Conservation (phyloP, 2,797 vertebrate genomes). For the Buceros bicornis region DNA sequence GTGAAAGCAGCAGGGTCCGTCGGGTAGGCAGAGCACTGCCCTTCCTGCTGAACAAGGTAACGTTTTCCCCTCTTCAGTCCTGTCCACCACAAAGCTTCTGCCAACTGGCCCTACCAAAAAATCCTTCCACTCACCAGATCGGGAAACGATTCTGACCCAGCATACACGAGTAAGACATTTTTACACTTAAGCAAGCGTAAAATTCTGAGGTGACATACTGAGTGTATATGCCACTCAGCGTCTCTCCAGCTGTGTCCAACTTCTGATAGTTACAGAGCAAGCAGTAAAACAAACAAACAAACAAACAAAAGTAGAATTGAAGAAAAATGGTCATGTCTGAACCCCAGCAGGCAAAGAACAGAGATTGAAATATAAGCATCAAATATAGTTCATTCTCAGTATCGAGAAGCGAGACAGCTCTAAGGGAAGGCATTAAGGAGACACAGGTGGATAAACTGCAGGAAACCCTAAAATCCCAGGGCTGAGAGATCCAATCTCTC, state of each 20-base stretch:
- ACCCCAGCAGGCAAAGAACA: background rate
- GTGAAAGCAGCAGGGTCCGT: background rate
- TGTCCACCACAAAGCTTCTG: background rate
- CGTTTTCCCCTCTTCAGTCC: rapidly evolving
- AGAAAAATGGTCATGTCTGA: background rate
- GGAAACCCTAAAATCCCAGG: background rate
- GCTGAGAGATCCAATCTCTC: background rate
- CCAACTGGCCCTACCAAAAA: background rate
- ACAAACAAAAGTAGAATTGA: background rate
- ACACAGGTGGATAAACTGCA: background rate
- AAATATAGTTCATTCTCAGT: background rate
- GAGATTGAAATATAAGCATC: background rate
- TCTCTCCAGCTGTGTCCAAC: background rate
- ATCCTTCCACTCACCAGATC: background rate
- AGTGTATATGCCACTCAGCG: background rate
- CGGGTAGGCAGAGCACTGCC: rapidly evolving
- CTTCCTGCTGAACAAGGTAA: background rate
- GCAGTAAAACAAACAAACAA: background rate
- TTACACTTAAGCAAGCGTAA: background rate
- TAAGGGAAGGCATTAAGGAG: background rate
- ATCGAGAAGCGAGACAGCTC: background rate
- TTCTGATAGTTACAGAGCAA: background rate
- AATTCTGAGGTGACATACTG: background rate
- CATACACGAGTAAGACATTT: background rate
- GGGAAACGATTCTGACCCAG: background rate